Evolutionary conservation across 2,888 invertebrate species (phyloP).

Genomic region (Drepanosiphum platanoidis): DNA sequence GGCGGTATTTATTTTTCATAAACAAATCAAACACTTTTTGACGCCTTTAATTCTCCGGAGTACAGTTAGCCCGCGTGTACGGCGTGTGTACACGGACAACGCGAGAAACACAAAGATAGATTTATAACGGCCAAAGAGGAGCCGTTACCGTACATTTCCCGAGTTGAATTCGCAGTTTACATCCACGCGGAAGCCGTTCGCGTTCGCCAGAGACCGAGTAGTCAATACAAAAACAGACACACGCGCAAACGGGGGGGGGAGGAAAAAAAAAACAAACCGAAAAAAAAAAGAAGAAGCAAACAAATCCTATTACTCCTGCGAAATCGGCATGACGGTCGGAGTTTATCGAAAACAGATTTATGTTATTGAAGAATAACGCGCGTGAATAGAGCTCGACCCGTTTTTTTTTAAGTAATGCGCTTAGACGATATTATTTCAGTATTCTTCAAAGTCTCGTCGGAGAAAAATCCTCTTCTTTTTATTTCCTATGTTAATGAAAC

Average conservation of each 20-base stretch:
- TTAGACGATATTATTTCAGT: neutral
- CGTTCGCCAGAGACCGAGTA: neutral
- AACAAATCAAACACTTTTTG: neutral
- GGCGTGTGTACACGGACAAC: neutral
- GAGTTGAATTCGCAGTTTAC: slow-evolving; percentile 24
- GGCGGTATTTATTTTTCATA: neutral
- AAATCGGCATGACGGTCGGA: neutral
- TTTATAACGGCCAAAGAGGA: neutral
- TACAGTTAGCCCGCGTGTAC: neutral
- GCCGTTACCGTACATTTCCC: slow-evolving; percentile 33
- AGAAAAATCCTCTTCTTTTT: neutral
- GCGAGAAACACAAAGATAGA: neutral
- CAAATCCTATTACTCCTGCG: neutral
- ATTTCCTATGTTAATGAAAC: neutral
- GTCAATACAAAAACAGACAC: too few relatives aligned
- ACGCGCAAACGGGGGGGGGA: too few relatives aligned
- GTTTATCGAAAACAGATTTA: slow-evolving; percentile 21
- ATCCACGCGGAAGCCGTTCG: neutral
- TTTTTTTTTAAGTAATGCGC: neutral
- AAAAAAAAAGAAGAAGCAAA: too few relatives aligned
- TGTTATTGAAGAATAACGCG: slow-evolving; percentile 23
- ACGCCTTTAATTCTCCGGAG: neutral
- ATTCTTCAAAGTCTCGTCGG: neutral
- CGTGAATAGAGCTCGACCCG: neutral
- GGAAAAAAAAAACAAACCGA: too few relatives aligned